Base-by-base conservation (phyloP, 2,797 vertebrate genomes). In the Varecia variegata region DNA sequence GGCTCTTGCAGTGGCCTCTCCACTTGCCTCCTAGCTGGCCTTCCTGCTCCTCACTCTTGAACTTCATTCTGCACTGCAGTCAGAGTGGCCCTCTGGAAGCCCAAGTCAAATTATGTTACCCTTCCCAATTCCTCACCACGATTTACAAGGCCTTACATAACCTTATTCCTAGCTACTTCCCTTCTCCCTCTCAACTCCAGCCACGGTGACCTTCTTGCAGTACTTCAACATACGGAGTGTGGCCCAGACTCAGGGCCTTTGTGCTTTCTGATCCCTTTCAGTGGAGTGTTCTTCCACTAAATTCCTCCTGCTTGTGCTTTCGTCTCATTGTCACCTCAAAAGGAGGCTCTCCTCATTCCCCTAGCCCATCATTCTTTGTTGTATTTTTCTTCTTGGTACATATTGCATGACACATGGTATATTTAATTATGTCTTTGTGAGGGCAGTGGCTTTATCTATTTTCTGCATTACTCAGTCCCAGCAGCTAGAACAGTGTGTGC, bases 11-110 rank as follows among this genome's bases (percentile, higher is more conserved):
- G 4, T 30, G 8, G 47, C 47, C 35, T 68, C 58, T 73, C 21
- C 4, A 1, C 2, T 3, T 15, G 50, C 43, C 35, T 68, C 58
- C 73, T 35, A 3, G 1, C 1, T 2, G 14, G 62, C 43, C 25
- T 80, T 38, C 7, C 15, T 20, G 1, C 23, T 6, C 9, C 62
- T 65, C 62, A 25, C 5, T 35, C 5, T 58, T 4, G 3, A 15
- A 27, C 23, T 38, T 67, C 58, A 11, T 13, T 5, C 35, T 25
- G 14, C 2, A n/a, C 25, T 52, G 15, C 20, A 23, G 21, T 68
- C 30, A 58, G 6, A 32, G 6, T 9, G 20, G 43, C 8, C 20
- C 21, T 27, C 20, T 30, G 30, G 50, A 93, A 65, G 15, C 20
- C 58, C 93, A 67, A 2, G 6, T 70, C 70, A 76, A 25, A 58